Evolutionary conservation across 1,140 invertebrate genomes (phyloP).

Genomic region (Cherax quadricarinatus): DNA sequence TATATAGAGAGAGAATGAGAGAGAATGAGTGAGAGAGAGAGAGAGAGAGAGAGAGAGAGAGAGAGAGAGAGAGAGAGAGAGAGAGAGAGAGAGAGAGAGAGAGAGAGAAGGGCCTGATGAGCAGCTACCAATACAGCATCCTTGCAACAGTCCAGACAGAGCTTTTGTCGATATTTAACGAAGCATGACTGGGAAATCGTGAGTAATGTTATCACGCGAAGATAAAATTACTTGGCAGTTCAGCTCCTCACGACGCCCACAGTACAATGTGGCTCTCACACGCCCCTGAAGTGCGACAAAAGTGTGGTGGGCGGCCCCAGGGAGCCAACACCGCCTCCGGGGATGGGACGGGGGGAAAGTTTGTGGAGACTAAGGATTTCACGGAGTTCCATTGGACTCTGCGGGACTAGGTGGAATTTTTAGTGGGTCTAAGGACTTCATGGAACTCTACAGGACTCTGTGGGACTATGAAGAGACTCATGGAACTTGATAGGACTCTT

Average conservation of each 20-base stretch:
- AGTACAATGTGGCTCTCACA: neutral
- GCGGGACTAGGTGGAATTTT: neutral
- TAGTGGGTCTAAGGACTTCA: neutral
- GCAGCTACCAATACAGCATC: neutral
- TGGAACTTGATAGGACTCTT: neutral
- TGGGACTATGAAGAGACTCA: neutral
- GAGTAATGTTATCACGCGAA: conserved; percentile 48
- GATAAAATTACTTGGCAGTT: conserved; percentile 14
- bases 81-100: conserved; percentile 19
- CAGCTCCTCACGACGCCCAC: neutral
- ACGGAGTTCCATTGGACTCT: neutral
- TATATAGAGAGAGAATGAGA: neutral
- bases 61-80: conserved; percentile 2
- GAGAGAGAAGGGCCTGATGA: neutral
- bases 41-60: neutral
- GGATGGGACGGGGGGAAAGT: neutral
- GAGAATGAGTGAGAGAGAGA: neutral
- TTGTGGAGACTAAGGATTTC: neutral
- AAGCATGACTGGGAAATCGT: conserved; percentile 40
- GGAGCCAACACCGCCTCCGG: neutral
- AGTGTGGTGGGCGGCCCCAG: neutral
- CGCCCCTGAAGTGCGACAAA: neutral
- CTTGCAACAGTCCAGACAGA: neutral
- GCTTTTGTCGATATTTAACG: conserved; percentile 47
- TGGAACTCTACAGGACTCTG: no score